Conservation (phyloP, 2,888 invertebrate genomes). For the Mylabris sibirica region DNA sequence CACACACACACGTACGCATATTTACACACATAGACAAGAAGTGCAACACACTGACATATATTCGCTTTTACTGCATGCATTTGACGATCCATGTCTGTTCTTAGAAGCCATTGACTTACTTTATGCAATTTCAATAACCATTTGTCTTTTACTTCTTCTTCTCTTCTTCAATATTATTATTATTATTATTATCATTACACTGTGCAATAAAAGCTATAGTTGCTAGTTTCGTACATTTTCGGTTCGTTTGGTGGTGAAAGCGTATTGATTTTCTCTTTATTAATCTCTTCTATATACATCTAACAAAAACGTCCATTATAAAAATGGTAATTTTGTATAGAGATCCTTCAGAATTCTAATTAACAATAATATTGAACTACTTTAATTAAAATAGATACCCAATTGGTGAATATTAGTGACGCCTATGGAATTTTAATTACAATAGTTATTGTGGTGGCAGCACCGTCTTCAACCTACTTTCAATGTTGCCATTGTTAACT, state of each 20-base stretch:
- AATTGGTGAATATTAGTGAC: not conserved
- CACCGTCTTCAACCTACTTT: not conserved
- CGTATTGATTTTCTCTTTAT: slow-evolving; percentile 3
- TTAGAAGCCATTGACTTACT: slow-evolving; percentile 54
- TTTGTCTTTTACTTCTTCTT: no score
- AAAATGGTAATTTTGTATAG: not conserved
- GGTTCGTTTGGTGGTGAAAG: not conserved
- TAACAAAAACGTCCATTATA: not conserved
- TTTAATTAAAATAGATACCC: not conserved
- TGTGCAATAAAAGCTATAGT: not conserved
- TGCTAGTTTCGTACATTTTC: slow-evolving; percentile 8
- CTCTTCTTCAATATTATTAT: not conserved
- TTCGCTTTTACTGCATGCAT: slow-evolving; percentile 47
- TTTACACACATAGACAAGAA: slow-evolving; percentile 36
- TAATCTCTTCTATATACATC: not conserved
- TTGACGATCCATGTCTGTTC: slow-evolving; percentile 38
- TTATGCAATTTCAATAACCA: slow-evolving; percentile 37
- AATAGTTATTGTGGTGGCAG: not conserved
- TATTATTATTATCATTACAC: not conserved
- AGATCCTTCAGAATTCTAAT: not conserved
- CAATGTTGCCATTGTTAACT: not conserved
- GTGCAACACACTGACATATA: slow-evolving; percentile 58
- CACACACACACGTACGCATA: not conserved
- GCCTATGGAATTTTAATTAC: slow-evolving; percentile 7
- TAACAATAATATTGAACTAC: not conserved